These are phyloP conservation scores for Latheticus oryzae DNA, from an alignment of 2,888 invertebrate species.

Conservation along the genomic window DNA sequence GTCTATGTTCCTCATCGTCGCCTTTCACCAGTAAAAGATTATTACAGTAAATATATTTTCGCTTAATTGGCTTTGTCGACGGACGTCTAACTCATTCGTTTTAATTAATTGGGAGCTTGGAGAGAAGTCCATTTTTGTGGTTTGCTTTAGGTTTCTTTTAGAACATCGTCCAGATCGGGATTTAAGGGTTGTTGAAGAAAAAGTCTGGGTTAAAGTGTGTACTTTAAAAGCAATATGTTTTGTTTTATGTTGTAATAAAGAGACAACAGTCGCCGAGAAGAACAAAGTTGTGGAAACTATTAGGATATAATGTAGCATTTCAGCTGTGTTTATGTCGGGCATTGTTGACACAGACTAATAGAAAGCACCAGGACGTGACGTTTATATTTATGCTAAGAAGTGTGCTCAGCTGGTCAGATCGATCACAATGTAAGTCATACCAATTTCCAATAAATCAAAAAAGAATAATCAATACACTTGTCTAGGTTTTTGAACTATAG, in stretches of 20 bases:
- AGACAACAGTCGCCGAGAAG: slow-evolving; percentile 25
- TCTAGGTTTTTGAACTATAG: no score
- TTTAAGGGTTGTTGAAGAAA: not conserved
- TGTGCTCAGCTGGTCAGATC: slow-evolving; percentile 58
- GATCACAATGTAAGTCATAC: slow-evolving; percentile 38
- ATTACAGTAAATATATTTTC: slow-evolving; percentile 37
- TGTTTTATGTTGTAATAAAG: slow-evolving; percentile 36
- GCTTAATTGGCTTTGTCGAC: slow-evolving; percentile 39
- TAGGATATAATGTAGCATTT: slow-evolving; percentile 46
- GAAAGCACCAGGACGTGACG: slow-evolving; percentile 54
- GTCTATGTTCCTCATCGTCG: slow-evolving; percentile 27
- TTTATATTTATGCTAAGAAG: slow-evolving; percentile 57
- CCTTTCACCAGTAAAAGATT: slow-evolving; percentile 39
- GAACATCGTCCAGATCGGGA: slow-evolving; percentile 3
- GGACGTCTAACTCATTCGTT: slow-evolving; percentile 19
- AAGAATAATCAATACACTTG: not conserved
- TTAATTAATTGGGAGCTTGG: slow-evolving; percentile 32
- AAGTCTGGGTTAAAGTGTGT: slow-evolving; percentile 22
- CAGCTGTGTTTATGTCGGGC: slow-evolving; percentile 51
- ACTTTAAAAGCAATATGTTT: slow-evolving; percentile 36
- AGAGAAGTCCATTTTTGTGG: slow-evolving; percentile 4
- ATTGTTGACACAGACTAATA: slow-evolving; percentile 58
- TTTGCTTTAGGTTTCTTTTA: slow-evolving; percentile 1
- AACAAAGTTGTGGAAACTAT: slow-evolving; percentile 50
- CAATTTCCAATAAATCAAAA: slow-evolving; percentile 24